Percentiles rank a stretch among this genome's conserved stretches.
Evolutionary conservation across 1,140 invertebrate species (phyloP).

Genomic region (Ceratosolen fusciceps): DNA sequence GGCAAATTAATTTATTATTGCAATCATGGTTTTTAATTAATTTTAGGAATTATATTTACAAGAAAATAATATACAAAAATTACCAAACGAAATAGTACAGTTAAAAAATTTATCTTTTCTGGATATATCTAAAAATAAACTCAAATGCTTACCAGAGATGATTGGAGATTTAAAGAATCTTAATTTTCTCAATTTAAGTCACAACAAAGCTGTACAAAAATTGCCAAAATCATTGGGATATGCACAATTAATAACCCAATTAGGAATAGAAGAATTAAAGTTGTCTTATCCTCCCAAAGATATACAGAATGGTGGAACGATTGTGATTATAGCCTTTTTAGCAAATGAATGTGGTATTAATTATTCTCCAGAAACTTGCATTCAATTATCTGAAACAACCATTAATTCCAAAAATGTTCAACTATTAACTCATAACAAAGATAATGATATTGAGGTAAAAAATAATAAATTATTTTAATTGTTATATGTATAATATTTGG

Average conservation of each 20-base stretch:
- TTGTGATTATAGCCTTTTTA: constrained; percentile 79
- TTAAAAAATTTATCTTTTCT: constrained; percentile 77
- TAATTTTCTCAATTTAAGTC: constrained; percentile 72
- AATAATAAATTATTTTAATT: constrained; percentile 30
- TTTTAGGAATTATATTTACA: constrained; percentile 77
- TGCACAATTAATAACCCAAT: constrained; percentile 71
- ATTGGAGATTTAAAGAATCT: constrained; percentile 77
- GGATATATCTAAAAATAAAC: constrained; percentile 80
- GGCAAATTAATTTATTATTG: no score
- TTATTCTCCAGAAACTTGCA: constrained; percentile 57
- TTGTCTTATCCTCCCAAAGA: constrained; percentile 77
- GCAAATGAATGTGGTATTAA: constrained; percentile 66
- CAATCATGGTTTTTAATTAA: background rate
- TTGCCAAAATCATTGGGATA: constrained; percentile 77
- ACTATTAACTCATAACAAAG: constrained; percentile 57
- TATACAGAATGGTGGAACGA: constrained; percentile 74
- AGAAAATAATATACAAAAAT: constrained; percentile 75
- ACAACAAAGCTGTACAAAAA: constrained; percentile 74
- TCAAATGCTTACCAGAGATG: constrained; percentile 77
- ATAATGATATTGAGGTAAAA: constrained; percentile 65
- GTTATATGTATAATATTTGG: background rate
- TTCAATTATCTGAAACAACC: constrained; percentile 53
- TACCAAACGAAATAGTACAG: constrained; percentile 78
- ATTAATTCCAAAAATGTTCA: constrained; percentile 50
- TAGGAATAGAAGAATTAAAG: constrained; percentile 76